Percentiles rank a stretch among this genome's conserved stretches.
Evolutionary conservation across 2,113 vertebrate genomes (phyloP).

Genomic region (Lamprotornis superbus): DNA sequence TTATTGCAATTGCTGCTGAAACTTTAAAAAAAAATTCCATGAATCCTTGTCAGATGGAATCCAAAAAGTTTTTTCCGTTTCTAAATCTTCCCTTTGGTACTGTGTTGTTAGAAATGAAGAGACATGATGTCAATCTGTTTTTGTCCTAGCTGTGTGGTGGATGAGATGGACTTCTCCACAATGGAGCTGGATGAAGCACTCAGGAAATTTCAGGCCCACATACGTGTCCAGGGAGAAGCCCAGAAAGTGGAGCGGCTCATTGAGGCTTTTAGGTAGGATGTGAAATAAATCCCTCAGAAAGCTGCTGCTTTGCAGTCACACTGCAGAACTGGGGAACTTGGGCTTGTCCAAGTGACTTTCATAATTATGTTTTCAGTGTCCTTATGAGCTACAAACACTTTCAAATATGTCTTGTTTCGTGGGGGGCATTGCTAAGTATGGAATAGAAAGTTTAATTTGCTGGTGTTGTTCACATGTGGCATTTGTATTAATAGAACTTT

Average conservation of each 20-base stretch:
- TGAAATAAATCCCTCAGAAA: neutral
- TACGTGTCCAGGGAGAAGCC: constrained; percentile 94
- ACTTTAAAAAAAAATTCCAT: neutral
- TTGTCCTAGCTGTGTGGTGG: constrained; percentile 89
- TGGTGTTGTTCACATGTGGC: neutral
- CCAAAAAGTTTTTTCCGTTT: neutral
- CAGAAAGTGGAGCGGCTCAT: constrained; percentile 97
- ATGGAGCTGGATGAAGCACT: constrained; percentile 97
- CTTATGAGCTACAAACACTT: neutral
- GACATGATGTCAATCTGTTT: neutral
- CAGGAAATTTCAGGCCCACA: constrained; percentile 96
- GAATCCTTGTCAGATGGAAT: neutral
- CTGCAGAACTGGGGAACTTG: neutral
- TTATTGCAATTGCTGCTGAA: neutral
- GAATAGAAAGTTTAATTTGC: neutral
- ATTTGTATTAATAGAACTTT: neutral
- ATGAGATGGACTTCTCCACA: constrained; percentile 95
- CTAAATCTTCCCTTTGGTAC: neutral
- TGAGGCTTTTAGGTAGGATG: constrained; percentile 89
- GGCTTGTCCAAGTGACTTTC: neutral
- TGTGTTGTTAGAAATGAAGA: neutral
- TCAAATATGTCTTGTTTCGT: neutral
- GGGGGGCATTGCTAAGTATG: neutral
- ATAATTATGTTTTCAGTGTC: neutral
- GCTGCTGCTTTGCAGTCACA: neutral